A percentile compares a stretch with the other conserved stretches of the same genome.
Evolutionary conservation across 1,140 invertebrate species (phyloP).

Genomic region (Platyscapa corneri): DNA sequence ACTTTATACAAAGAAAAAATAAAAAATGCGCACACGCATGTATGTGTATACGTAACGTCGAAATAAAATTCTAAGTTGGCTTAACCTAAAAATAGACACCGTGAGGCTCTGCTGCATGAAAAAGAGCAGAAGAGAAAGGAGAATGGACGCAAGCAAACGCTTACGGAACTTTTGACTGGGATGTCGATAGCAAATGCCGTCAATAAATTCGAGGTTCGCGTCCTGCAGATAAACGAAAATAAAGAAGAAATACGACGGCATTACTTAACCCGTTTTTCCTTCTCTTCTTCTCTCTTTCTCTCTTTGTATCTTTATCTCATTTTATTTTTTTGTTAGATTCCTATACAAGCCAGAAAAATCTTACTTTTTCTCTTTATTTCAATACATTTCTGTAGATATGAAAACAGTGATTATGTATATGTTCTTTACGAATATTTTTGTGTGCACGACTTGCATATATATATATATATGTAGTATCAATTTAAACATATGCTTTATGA

Average conservation of each 20-base stretch:
- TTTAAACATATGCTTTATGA: neutral
- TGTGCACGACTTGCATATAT: too few relatives aligned
- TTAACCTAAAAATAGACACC: neutral
- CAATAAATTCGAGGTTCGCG: constrained; percentile 57
- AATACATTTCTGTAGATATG: too few relatives aligned
- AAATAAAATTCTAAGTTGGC: neutral
- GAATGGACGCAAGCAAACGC: constrained; percentile 17
- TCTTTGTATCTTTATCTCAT: neutral
- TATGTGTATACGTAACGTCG: neutral
- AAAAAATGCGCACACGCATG: too few relatives aligned
- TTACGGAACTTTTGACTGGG: constrained; percentile 58
- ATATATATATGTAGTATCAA: neutral
- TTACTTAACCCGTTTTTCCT: constrained; percentile 23
- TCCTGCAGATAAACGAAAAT: constrained; percentile 58
- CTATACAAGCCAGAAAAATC: too few relatives aligned
- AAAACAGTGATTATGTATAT: too few relatives aligned
- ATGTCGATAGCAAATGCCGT: constrained; percentile 62
- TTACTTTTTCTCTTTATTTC: too few relatives aligned
- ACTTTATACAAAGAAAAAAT: too few relatives aligned
- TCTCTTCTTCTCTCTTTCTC: neutral
- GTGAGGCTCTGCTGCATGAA: neutral
- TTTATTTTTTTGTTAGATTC: neutral
- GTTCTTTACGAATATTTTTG: too few relatives aligned
- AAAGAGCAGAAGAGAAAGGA: neutral
- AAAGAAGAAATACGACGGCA: constrained; percentile 59